Percentiles rank a stretch among this genome's conserved stretches.
Conservation (phyloP, 2,797 vertebrate species). For the Gallirallus australis region DNA sequence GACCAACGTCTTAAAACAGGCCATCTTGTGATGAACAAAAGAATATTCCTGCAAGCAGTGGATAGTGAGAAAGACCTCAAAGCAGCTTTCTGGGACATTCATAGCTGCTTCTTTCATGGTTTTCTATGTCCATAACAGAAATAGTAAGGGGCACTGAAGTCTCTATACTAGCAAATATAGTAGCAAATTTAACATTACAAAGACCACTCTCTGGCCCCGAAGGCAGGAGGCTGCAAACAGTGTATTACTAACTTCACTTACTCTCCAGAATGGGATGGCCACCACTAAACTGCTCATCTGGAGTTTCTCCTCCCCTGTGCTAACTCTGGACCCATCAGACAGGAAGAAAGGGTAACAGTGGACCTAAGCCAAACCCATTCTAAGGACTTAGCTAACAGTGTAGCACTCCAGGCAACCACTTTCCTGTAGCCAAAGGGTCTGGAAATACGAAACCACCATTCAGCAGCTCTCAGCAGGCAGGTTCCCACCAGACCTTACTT, state of each 20-base stretch:
- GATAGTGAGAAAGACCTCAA: slow-evolving; percentile 15
- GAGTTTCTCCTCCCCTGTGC: background rate
- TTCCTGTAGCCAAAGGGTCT: background rate
- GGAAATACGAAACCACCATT: background rate
- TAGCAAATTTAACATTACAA: background rate
- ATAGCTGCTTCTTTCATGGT: slow-evolving; percentile 26
- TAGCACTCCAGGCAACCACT: background rate
- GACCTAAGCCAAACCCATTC: background rate
- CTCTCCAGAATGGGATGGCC: background rate
- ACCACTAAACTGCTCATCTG: background rate
- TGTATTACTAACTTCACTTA: background rate
- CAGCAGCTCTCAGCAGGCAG: background rate
- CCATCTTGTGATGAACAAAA: background rate
- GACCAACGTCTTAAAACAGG: background rate
- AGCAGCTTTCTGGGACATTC: slow-evolving; percentile 13
- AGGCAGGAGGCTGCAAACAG: background rate
- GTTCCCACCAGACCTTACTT: background rate
- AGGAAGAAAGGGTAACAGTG: background rate
- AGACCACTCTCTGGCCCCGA: background rate
- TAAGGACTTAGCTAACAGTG: background rate
- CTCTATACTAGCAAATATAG: background rate
- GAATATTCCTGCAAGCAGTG: slow-evolving; percentile 14
- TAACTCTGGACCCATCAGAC: background rate
- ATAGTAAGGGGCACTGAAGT: background rate
- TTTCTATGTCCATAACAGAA: slow-evolving; percentile 19